A percentile compares a stretch with the other conserved stretches of the same genome.
These are phyloP conservation scores for Lacanobia oleracea DNA, from an alignment of 2,888 invertebrate species.

Conservation along the genomic window DNA sequence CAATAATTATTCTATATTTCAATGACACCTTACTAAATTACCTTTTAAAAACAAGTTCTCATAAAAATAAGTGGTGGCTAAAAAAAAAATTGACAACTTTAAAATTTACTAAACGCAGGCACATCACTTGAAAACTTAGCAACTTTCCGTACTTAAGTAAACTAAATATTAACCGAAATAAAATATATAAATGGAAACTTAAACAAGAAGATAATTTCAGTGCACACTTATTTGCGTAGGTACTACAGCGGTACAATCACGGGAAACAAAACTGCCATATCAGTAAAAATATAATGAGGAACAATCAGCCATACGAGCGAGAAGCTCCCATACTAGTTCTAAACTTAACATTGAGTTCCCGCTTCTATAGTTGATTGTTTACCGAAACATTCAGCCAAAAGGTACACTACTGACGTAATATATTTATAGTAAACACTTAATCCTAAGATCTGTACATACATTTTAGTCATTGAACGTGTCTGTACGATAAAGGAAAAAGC, in stretches of 20 bases:
- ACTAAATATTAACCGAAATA: constrained; percentile 37
- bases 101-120: constrained; percentile 23
- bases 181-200: constrained; percentile 42
- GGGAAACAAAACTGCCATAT: constrained; percentile 21
- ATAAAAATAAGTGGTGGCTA: constrained; percentile 5
- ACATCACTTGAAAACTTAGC: constrained; percentile 18
- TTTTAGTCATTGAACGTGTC: constrained; percentile 26
- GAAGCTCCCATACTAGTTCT: background rate
- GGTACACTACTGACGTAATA: constrained; percentile 39
- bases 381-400: constrained; percentile 31
- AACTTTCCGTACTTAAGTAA: constrained; percentile 32
- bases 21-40: background rate
- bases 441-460: constrained; percentile 45
- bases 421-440: constrained; percentile 48
- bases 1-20: constrained; percentile 9
- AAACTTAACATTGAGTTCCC: background rate
- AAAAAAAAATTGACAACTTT: background rate
- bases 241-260: constrained; percentile 9
- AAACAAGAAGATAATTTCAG: constrained; percentile 32
- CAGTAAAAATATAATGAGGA: constrained; percentile 9
- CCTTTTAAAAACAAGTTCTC: constrained; percentile 7
- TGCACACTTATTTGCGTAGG: constrained; percentile 9
- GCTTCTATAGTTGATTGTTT: constrained; percentile 27
- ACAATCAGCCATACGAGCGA: constrained; percentile 26
- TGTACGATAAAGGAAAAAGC: constrained; percentile 25